Evolutionary conservation across 2,888 invertebrate genomes (phyloP), one percentile per base, ranked within the genome.

Genomic region (Tenthredo livida): DNA sequence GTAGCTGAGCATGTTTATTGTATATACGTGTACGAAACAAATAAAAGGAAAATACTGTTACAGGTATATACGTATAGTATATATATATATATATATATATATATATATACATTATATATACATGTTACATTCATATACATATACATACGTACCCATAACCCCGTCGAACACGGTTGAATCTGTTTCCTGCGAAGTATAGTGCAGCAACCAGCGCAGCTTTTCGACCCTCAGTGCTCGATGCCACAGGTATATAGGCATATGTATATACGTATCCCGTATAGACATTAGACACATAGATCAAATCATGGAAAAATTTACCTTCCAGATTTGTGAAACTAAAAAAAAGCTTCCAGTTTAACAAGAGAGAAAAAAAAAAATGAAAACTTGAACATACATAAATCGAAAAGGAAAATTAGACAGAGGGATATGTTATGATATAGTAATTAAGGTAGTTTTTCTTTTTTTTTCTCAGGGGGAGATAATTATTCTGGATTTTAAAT

Each of bases 1-100:
- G 86, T 87, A 67, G 29, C 67, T 37, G 37, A 43, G 21, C 29
- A 83, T 83, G 67, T 83, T 65, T 67, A 67, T 83, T 33, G 58
- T 83, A 80, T 83, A 80, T 61, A 40, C 61, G 58, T 80, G 21
- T 58, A 80, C 37, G 25, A 12, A 61, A 61, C 80, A 61, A 80
- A 80, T 37, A 80, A 80, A 80, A 80, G 61, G 40, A 61, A 80
- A 80, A 80, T 58, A 77, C 33, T 29, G 17, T 61, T 25, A 67
- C 67, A 67, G 29, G 67, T 61, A 67, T 12, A 5, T 37, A 33
- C 33, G 33, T 33, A 33, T 33, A 33, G 4, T 37, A 37, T 37
- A 37, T 33, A 33, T 4, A 4, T 33, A 33, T 37, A 33, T 29
- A 50, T 17, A n/a, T 29, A 29, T 29, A 29, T 29, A n/a, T 29